Evolutionary conservation across 2,888 invertebrate genomes (phyloP).

Genomic region (Cyclophora albipunctata): DNA sequence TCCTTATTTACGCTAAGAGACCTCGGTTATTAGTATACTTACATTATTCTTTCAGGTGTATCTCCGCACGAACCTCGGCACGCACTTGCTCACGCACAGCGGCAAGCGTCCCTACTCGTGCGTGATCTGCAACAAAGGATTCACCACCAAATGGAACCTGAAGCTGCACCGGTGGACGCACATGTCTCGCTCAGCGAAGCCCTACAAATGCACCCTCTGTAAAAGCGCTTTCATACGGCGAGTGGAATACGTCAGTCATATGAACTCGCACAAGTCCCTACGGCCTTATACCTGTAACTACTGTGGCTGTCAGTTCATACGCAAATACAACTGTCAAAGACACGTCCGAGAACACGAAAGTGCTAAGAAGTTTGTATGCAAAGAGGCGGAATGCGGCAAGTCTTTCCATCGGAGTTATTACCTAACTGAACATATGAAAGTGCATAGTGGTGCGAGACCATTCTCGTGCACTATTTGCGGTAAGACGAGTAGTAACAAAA

Average conservation of each 20-base stretch:
- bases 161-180: slow-evolving; percentile 94
- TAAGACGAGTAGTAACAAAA: slow-evolving; percentile 91
- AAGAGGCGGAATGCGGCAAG: slow-evolving; percentile 84
- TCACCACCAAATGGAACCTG: slow-evolving; percentile 93
- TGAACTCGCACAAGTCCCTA: slow-evolving; percentile 89
- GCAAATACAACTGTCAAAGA: slow-evolving; percentile 90
- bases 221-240: slow-evolving; percentile 89
- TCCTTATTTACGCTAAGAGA: too few species aligned
- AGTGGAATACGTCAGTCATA: slow-evolving; percentile 86
- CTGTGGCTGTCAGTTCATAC: slow-evolving; percentile 91
- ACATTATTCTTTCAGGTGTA: slow-evolving; percentile 72
- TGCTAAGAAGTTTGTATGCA: slow-evolving; percentile 85
- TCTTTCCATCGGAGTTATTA: slow-evolving; percentile 91
- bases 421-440: slow-evolving; percentile 89
- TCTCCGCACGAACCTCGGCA: slow-evolving; percentile 85
- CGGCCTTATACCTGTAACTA: slow-evolving; percentile 92
- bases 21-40: too few species aligned
- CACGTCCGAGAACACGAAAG: slow-evolving; percentile 89
- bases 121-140: slow-evolving; percentile 87
- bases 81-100: slow-evolving; percentile 86
- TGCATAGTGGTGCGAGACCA: slow-evolving; percentile 87
- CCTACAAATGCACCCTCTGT: slow-evolving; percentile 88
- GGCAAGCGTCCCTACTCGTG: slow-evolving; percentile 86
- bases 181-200: slow-evolving; percentile 86
- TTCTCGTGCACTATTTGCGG: slow-evolving; percentile 92